Evolutionary conservation across 2,888 invertebrate species (phyloP).

Genomic region (Caenorhabditis doughertyi): DNA sequence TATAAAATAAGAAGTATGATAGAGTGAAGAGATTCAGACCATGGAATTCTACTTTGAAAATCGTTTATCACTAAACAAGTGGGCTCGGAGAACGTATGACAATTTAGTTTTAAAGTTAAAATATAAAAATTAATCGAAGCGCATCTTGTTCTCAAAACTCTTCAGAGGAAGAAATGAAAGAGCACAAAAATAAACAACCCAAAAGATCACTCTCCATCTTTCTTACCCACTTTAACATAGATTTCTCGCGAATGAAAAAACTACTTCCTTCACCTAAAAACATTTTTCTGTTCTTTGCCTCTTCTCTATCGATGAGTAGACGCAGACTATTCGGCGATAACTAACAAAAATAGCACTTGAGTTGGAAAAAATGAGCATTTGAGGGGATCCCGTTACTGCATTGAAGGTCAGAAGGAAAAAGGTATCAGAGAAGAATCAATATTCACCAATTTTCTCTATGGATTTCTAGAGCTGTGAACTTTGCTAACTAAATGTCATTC

Average conservation of each 20-base stretch:
- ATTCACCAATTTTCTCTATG: too few species aligned
- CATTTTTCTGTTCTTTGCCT: background rate
- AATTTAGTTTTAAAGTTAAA: conserved; percentile 6
- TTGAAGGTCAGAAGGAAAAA: too few species aligned
- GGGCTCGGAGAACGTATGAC: conserved; percentile 14
- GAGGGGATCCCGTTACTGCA: too few species aligned
- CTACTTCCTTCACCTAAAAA: conserved; percentile 9
- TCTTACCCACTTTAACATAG: conserved; percentile 5
- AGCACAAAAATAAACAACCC: conserved; percentile 56
- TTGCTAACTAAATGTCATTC: too few species aligned
- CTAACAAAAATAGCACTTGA: background rate
- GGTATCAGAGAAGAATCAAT: too few species aligned
- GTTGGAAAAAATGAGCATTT: too few species aligned
- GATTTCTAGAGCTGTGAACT: too few species aligned
- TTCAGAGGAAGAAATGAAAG: background rate
- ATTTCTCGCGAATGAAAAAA: conserved; percentile 15
- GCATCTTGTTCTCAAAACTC: conserved; percentile 4
- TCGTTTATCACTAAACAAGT: conserved; percentile 3
- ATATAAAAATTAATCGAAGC: conserved; percentile 23
- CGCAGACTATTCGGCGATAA: conserved; percentile 3
- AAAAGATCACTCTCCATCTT: conserved; percentile 43
- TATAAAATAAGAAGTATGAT: too few species aligned
- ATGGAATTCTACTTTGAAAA: too few species aligned
- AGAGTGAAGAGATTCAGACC: too few species aligned
- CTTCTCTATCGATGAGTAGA: background rate